Base-by-base conservation (phyloP, 2,113 vertebrate species). In the Brevimyrus niger region DNA sequence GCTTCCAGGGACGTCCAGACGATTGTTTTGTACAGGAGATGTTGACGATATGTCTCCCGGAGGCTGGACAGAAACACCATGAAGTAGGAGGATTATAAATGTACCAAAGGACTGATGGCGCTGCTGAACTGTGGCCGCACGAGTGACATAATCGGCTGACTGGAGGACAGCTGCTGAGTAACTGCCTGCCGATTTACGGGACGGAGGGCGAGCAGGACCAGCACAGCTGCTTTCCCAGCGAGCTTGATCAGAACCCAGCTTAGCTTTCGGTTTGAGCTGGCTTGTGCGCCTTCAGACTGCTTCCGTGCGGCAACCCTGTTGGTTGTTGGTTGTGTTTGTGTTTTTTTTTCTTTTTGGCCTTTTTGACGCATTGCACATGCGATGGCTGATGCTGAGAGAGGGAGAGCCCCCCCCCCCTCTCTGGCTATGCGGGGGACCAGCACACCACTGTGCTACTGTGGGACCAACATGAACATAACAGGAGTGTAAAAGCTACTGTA, bases 351-450 rank as follows among this genome's bases (percentile, higher is more conserved):
- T 53, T 44, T 44, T 53, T 86, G 35, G 9, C 17, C 50, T 53
- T 87, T 50, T 47, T 87, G 85, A 87, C 35, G n/a, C 48, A 51
- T 87, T 87, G 85, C 85, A 87, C 23, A 35, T 87, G 48, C 47
- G 50, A 51, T 87, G 85, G 48, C 48, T 87, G 85, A 55, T n/a
- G 82, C 82, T 47, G 42, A 84, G 82, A 13, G 61, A 51, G n/a
- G 50, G 83, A 86, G 44, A 47, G n/a, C 50, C 85, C 27, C 47
- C 42, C n/a, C n/a, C 48, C 85, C 27, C 50, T n/a, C 85, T 87
- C 27, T 87, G 85, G 85, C 85, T 87, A 50, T 9, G 50, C 47
- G 8, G 48, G n/a, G 44, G 21, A 84, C 21, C 44, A 23, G 38
- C 44, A 84, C 44, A 47, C 85, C 85, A 31, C 48, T 87, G 47